These are phyloP conservation scores for Toxotes jaculatrix DNA, from an alignment of 2,113 vertebrate species.

Conservation along the genomic window DNA sequence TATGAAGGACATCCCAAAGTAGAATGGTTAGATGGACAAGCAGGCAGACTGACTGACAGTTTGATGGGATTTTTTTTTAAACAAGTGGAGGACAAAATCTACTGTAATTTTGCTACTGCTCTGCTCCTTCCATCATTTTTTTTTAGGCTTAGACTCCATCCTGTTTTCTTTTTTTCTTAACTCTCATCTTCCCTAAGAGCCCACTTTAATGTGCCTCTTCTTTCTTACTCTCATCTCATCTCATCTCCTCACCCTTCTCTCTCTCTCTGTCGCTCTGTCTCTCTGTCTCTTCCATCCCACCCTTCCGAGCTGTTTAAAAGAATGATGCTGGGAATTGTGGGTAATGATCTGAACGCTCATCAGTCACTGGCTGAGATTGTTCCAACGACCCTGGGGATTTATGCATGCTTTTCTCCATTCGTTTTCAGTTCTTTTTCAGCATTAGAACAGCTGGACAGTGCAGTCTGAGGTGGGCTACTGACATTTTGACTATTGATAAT, in stretches of 20 bases:
- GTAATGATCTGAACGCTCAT: slow-evolving; percentile 61
- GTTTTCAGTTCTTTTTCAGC: slow-evolving; percentile 10
- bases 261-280: neutral
- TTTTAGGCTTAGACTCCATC: neutral
- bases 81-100: neutral
- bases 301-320: slow-evolving; percentile 40
- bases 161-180: slow-evolving; percentile 2
- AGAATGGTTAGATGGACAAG: neutral
- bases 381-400: slow-evolving; percentile 48
- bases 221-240: slow-evolving; percentile 13
- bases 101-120: neutral
- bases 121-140: neutral
- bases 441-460: slow-evolving; percentile 14
- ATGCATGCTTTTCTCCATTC: neutral
- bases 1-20: slow-evolving; percentile 44
- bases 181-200: slow-evolving; percentile 1
- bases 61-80: slow-evolving; percentile 1
- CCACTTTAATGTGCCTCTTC: slow-evolving; percentile 5
- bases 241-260: neutral
- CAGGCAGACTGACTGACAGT: slow-evolving; percentile 3
- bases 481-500: slow-evolving; percentile 13
- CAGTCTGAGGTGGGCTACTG: neutral
- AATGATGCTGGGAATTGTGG: slow-evolving; percentile 65
- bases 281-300: neutral
- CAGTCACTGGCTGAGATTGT: slow-evolving; percentile 48